Evolutionary conservation across 2,113 vertebrate species (phyloP), one percentile per base, ranked within the genome.

Genomic region (Gallinago media): DNA sequence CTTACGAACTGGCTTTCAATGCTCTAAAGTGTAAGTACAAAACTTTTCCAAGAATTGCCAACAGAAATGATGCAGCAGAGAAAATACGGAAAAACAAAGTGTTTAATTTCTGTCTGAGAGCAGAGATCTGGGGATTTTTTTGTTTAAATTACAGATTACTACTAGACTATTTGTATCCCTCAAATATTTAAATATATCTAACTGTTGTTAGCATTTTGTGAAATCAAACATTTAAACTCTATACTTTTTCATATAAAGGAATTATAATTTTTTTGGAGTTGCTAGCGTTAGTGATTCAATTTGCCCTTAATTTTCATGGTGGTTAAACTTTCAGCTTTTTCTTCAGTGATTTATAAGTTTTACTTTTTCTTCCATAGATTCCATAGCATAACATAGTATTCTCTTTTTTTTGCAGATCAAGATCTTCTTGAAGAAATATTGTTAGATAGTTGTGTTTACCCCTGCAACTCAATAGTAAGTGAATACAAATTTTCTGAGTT

Each of bases 21-120:
- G 85, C 99, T 50, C 96, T 99, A 16, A 99, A 99, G 97, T 99
- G 99, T 99, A 97, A 99, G 99, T 98, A 93, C 62, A 40, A 32
- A 84, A 58, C 29, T 61, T 85, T n/a, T 12, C 34, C 36, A 40
- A 40, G 32, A 68, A 26, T 34, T 73, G 49, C 19, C 34, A 46
- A 15, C 20, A 85, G 74, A 85, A 95, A 58, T n/a, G 29, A 31
- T 74, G 29, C 21, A 55, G 46, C 34, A 46, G 62, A 61, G 58
- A 79, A 92, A 70, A 52, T 25, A 12, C 1, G 3, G 38, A 29
- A 83, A 61, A 79, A 2, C 4, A 15, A 29, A 52, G 34, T 56
- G 18, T 47, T 74, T 47, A 2, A 6, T 85, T 78, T 68, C n/a
- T 92, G 34, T 17, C 29, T 59, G 50, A 42, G 34, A 50, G 56